Conservation (phyloP, 1,140 invertebrate species). For the Apis cerana region DNA sequence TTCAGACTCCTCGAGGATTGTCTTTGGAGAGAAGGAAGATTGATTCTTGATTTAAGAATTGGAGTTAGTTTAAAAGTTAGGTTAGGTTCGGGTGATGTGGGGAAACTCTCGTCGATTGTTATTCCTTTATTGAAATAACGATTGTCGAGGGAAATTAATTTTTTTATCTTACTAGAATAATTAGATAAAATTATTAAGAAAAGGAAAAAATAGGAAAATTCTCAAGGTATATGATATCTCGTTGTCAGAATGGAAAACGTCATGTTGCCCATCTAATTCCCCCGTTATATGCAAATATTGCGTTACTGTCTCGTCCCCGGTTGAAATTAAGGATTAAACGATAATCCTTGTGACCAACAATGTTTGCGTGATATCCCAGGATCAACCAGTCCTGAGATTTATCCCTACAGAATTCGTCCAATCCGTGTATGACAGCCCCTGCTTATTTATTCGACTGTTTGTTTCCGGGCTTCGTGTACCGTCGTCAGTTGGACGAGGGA, state of each 20-base stretch:
- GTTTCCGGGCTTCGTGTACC: background rate
- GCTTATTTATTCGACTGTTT: slow-evolving; percentile 37
- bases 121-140: too few species aligned
- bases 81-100: too few species aligned
- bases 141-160: too few species aligned
- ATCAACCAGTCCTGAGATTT: slow-evolving; percentile 22
- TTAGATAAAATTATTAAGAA: too few species aligned
- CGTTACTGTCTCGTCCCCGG: slow-evolving; percentile 1
- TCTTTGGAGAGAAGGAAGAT: background rate
- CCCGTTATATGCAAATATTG: slow-evolving; percentile 25
- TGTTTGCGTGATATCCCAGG: slow-evolving; percentile 29
- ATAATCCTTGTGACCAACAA: slow-evolving; percentile 29
- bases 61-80: background rate
- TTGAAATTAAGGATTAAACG: slow-evolving; percentile 44
- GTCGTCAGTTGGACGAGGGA: background rate
- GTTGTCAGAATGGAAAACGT: too few species aligned
- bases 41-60: background rate
- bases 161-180: too few species aligned
- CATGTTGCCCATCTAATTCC: background rate
- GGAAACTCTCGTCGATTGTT: too few species aligned
- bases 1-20: too few species aligned
- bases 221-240: too few species aligned
- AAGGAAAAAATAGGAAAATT: too few species aligned
- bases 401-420: background rate
- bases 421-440: slow-evolving; percentile 8